Base-by-base conservation (phyloP, 2,888 invertebrate species). In the Drosophila austrosaltans region DNA sequence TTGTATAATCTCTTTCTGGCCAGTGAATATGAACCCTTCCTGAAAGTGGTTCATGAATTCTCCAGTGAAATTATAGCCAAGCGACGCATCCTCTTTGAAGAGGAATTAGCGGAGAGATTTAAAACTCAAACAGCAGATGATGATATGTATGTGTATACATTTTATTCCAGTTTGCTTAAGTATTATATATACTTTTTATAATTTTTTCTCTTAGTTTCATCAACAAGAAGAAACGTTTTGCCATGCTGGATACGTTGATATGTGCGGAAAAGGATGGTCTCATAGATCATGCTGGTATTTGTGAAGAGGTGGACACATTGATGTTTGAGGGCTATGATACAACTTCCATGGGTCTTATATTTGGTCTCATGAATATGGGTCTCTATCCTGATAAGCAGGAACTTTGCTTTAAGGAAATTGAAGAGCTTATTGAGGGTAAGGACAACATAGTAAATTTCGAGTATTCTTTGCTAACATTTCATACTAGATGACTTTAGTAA, bases 251-350 rank as follows among this genome's bases (percentile, higher is more conserved):
- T 22, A 90, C 89, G 0, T 66, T 91, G 0, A 79, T 91, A 2
- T 70, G 71, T 30, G 89, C 90, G 0, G 87, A 91, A 28, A 79
- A 82, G 32, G 82, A 91, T 63, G 88, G 87, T 0, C 62, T 86
- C 0, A 91, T 91, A 8, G 87, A 91, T 72, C 90, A 91, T 66
- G 64, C 93, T 8, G 94, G 94, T 58, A 93, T 96, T 10, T 93
- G 94, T 68, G 95, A 95, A 87, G 95, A 96, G 92, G 95, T 95
- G 0, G 94, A 95, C 72, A 96, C 96, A 0, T 95, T 96, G 70
- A 94, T 95, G 94, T 79, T 81, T 22, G 84, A 66, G 40, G 84
- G 89, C 0, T 89, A 75, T 22, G 89, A 89, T 39, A 90, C 90
- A 3, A 90, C 90, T 10, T 91, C 91, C 0, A 89, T 89, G 60